Percentiles rank a stretch among this genome's conserved stretches.
Conservation (phyloP, 1,140 invertebrate genomes). For the Hesperophylax magnus region DNA sequence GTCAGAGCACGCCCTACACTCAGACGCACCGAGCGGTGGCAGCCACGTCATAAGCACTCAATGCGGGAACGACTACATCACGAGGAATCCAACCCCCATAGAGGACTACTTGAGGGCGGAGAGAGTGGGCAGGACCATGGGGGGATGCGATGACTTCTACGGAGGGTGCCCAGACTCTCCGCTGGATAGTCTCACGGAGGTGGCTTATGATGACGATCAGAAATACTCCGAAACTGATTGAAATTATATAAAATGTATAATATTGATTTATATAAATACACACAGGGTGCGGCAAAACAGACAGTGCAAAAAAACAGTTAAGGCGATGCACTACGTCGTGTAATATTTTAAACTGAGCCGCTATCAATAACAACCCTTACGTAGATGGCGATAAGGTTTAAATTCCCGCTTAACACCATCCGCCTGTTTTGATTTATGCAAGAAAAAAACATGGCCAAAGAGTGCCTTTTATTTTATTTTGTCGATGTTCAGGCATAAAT, state of each 20-base stretch:
- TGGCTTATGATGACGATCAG: constrained; percentile 33
- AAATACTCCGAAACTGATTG: background rate
- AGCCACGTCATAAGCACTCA: background rate
- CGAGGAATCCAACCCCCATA: constrained; percentile 29
- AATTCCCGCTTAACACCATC: too few species aligned
- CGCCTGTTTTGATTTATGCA: too few species aligned
- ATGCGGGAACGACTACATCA: background rate
- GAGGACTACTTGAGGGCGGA: constrained; percentile 48
- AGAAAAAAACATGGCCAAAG: too few species aligned
- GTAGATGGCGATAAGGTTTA: too few species aligned
- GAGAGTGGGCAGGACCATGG: constrained; percentile 16
- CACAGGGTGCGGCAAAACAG: too few species aligned
- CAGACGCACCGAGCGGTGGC: background rate
- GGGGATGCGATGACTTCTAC: constrained; percentile 47
- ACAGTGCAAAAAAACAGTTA: too few species aligned
- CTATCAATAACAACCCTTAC: too few species aligned
- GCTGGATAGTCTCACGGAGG: constrained; percentile 42
- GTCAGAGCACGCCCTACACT: constrained; percentile 42
- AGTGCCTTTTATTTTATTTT: too few species aligned
- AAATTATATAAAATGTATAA: background rate
- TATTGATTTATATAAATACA: too few species aligned
- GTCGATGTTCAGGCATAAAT: too few species aligned
- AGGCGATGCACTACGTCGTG: too few species aligned
- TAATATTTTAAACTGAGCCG: too few species aligned
- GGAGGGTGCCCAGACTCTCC: constrained; percentile 41